phyloP scores from a whole-genome alignment of 2,888 invertebrate genomes.

The Cacoxenus indagator region DNA sequence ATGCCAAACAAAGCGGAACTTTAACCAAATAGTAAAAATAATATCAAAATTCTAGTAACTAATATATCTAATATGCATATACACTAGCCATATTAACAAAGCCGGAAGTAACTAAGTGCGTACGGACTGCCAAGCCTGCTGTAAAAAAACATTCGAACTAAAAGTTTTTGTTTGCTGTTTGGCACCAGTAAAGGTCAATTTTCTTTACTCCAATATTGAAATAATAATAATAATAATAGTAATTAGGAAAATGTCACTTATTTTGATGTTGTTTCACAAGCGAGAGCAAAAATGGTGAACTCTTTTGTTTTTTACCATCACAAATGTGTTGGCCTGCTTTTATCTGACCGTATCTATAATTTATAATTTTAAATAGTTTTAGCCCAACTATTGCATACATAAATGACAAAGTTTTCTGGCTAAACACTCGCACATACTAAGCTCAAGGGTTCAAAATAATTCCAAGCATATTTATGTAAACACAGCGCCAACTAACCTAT shows the following conservation, averaged over 20 bases:
- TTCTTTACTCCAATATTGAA: background rate
- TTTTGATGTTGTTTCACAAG: background rate
- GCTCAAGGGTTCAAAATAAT: constrained; percentile 10
- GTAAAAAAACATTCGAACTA: background rate
- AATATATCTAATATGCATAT: background rate
- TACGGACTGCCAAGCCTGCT: background rate
- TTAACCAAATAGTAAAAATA: background rate
- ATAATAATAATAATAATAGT: background rate
- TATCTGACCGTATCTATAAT: background rate
- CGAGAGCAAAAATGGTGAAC: background rate
- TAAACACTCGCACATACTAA: too few relatives aligned
- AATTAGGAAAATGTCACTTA: background rate
- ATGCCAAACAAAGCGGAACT: constrained; percentile 57
- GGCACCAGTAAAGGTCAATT: constrained; percentile 11
- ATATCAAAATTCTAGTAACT: constrained; percentile 10
- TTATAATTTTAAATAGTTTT: background rate
- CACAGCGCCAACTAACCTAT: background rate
- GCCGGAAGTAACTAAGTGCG: background rate
- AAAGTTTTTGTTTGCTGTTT: background rate
- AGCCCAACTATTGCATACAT: too few relatives aligned
- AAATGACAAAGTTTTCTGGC: too few relatives aligned
- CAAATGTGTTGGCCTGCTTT: background rate
- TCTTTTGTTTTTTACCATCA: background rate
- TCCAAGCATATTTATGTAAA: constrained; percentile 2
- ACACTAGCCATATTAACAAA: background rate